Conservation (phyloP, 92 coral and sea anemone species). For the Parazoanthus darwini region DNA sequence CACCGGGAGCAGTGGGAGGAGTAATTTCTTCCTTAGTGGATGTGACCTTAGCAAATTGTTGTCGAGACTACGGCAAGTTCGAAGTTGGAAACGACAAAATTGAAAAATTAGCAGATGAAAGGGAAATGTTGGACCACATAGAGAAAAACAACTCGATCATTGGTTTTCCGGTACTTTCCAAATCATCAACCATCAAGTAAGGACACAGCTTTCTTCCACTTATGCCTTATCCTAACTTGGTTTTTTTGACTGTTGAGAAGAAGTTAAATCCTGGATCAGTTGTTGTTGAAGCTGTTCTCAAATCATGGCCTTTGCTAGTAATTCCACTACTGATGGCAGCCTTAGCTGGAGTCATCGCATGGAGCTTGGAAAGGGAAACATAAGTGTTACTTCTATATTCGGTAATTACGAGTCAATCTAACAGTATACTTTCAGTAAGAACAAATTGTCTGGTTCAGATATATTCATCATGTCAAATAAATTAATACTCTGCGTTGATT, state of each 20-base stretch:
- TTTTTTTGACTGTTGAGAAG: neutral
- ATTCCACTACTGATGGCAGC: neutral
- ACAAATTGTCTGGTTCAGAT: no score
- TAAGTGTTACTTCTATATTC: no score
- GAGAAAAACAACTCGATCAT: neutral
- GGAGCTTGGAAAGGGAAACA: neutral
- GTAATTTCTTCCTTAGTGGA: neutral
- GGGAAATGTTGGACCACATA: neutral
- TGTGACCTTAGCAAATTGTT: neutral
- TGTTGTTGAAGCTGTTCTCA: neutral
- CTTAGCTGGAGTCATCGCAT: neutral
- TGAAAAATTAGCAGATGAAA: neutral
- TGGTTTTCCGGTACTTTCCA: neutral
- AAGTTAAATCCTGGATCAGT: neutral
- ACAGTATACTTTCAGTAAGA: no score
- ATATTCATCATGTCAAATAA: no score
- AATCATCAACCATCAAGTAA: neutral
- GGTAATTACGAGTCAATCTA: no score
- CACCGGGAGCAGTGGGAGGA: constrained; percentile 1
- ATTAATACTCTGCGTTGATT: no score
- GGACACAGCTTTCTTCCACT: neutral
- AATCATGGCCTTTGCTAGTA: neutral
- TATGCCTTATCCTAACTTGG: neutral
- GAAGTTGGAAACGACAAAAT: neutral
- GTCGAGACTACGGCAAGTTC: neutral